Base-by-base conservation (phyloP, 92 coral and sea anemone genomes). In the Galaxea fascicularis region DNA sequence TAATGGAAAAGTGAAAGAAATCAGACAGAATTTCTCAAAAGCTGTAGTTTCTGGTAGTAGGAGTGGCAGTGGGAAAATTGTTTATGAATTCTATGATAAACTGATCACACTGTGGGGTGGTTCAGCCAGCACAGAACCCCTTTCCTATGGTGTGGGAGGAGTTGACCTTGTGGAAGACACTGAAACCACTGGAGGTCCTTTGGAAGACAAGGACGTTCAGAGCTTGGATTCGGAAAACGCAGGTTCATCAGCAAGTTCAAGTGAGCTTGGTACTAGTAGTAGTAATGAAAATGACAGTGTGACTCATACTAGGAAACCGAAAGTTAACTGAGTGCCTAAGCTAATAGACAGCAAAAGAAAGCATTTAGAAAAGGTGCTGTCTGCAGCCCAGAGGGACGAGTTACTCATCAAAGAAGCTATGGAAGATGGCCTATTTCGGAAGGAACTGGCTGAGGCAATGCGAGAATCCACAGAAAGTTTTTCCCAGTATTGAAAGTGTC, bases 1-100 rank as follows among this genome's bases (percentile, higher is more conserved):
- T 86, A 17, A 76, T 85, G 89, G 90, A 90, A 74, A 90, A n/a
- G n/a, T n/a, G n/a, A n/a, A n/a, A n/a, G n/a, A n/a, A n/a, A n/a
- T n/a, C n/a, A n/a, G n/a, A 90, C 88, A 90, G 76, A 72, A 28
- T 54, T 90, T 86, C 58, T 86, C 88, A 31, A 86, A 85, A 77
- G 90, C 93, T 60, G 87, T 90, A 67, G 65, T 86, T 68, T 79
- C 90, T 51, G 90, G 89, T 17, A 89, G 77, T 76, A 68, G 90
- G 76, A 86, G 85, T 80, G 88, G 93, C 41, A 80, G 93, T 58
- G 93, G 87, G n/a, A 86, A 90, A 47, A 65, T 90, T 76, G 90
- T 76, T 28, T 85, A 65, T 35, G 86, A 89, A 79, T 83, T 69
- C 71, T 89, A 89, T 56, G 92, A 89, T 29, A 72, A 78, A 59